Base-by-base conservation (phyloP, 2,888 invertebrate species). In the Caenorhabditis macrosperma region DNA sequence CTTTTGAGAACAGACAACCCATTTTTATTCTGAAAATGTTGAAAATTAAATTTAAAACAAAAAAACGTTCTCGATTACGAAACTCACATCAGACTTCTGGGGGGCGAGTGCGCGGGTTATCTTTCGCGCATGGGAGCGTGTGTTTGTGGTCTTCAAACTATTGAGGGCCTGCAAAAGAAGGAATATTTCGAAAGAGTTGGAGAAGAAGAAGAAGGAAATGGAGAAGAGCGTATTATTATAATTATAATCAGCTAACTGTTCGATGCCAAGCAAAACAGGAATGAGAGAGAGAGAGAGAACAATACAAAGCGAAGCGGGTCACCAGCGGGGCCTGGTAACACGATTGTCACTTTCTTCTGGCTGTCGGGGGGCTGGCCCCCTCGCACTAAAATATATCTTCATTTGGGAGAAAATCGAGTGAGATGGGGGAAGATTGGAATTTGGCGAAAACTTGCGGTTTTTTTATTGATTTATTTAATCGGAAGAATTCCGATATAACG, bases 1-100 rank as follows among this genome's bases (percentile, higher is more conserved):
- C 81, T 50, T 81, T 81, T n/a, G 81, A 81, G 41, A 81, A 77
- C 50, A 81, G 33, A 35, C 81, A 81, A 61, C 81, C 81, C 81
- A 81, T 78, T 24, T 46, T 72, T 69, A 35, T 41, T 63, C 63
- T 63, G 50, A 20, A 75, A 60, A 52, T 41, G 41, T 38, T 33
- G 9, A 41, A 41, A 44, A n/a, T 41, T n/a, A 24, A 7, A 48
- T 17, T 33, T 15, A 38, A 22, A 26, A 22, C 33, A 63, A 35
- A 1, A 12, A 54, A n/a, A n/a, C n/a, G n/a, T n/a, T n/a, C n/a
- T n/a, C n/a, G n/a, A n/a, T n/a, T n/a, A n/a, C n/a, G 28, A 35
- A 50, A 44, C 48, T 63, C n/a, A 63, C 63, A 63, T 24, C 33
- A 44, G 41, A 66, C 50, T 30, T 54, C 54, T 66, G 54, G 38